Percentiles rank a stretch among this genome's conserved stretches.
phyloP scores from a whole-genome alignment of 1,140 invertebrate species.

The Sitodiplosis mosellana region DNA sequence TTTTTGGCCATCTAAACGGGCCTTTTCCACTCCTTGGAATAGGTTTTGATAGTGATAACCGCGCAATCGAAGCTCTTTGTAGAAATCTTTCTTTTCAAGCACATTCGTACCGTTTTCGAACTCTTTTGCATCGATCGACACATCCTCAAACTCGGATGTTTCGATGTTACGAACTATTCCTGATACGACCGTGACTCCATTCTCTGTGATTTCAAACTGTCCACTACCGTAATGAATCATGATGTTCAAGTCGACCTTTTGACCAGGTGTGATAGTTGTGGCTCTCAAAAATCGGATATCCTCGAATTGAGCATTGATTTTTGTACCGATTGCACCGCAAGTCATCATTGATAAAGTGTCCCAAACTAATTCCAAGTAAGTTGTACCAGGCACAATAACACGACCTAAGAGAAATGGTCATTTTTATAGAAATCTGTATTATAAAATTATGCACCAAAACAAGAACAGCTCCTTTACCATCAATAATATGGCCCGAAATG shows the following conservation, averaged over 20 bases:
- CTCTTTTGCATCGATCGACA: conserved; percentile 24
- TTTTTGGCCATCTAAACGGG: conserved; percentile 24
- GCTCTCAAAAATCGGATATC: conserved; percentile 69
- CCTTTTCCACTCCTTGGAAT: conserved; percentile 17
- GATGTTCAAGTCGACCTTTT: conserved; percentile 52
- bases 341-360: conserved; percentile 61
- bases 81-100: conserved; percentile 56
- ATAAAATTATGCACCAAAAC: too few relatives aligned
- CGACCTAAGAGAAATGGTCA: too few relatives aligned
- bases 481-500: too few relatives aligned
- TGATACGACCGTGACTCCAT: conserved; percentile 55
- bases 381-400: too few relatives aligned
- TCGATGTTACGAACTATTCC: conserved; percentile 40
- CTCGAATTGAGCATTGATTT: conserved; percentile 68
- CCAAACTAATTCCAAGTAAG: conserved; percentile 32
- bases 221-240: conserved; percentile 69
- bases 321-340: conserved; percentile 46
- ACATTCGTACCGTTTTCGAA: conserved; percentile 25
- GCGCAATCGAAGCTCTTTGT: conserved; percentile 76
- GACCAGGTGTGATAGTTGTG: conserved; percentile 54
- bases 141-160: conserved; percentile 29
- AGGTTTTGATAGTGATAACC: conserved; percentile 67
- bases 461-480: too few relatives aligned
- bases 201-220: conserved; percentile 70
- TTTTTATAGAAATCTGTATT: too few relatives aligned